phyloP scores from a whole-genome alignment of 2,113 vertebrate genomes.

The Cavia porcellus region DNA sequence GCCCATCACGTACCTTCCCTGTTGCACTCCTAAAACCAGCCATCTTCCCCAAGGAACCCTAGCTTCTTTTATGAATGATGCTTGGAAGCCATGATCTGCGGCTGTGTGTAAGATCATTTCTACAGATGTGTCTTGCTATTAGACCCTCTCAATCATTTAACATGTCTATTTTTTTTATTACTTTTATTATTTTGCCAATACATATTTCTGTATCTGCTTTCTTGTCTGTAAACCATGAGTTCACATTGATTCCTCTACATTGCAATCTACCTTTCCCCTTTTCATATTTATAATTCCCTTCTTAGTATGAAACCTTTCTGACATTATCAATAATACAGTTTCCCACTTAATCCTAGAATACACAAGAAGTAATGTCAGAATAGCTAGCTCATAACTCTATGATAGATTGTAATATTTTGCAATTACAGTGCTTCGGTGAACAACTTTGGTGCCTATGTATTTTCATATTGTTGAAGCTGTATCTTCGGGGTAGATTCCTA shows the following conservation, averaged over 20 bases:
- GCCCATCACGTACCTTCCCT: neutral
- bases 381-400: neutral
- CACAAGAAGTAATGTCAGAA: conserved; percentile 44
- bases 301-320: conserved; percentile 11
- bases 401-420: neutral
- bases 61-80: neutral
- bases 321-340: neutral
- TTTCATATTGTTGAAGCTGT: conserved; percentile 20
- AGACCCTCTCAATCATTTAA: neutral
- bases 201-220: neutral
- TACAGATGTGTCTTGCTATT: neutral
- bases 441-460: neutral
- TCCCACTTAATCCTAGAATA: conserved; percentile 7
- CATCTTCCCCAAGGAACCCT: neutral
- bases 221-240: neutral
- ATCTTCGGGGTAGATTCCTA: neutral
- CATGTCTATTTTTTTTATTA: neutral
- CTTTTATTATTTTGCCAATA: neutral
- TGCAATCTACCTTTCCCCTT: neutral
- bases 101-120: neutral
- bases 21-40: neutral
- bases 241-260: conserved; percentile 1
- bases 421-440: neutral
- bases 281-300: neutral
- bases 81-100: neutral